Base-by-base conservation (phyloP, 2,113 vertebrate species). In the Trematocara nigrifrons region DNA sequence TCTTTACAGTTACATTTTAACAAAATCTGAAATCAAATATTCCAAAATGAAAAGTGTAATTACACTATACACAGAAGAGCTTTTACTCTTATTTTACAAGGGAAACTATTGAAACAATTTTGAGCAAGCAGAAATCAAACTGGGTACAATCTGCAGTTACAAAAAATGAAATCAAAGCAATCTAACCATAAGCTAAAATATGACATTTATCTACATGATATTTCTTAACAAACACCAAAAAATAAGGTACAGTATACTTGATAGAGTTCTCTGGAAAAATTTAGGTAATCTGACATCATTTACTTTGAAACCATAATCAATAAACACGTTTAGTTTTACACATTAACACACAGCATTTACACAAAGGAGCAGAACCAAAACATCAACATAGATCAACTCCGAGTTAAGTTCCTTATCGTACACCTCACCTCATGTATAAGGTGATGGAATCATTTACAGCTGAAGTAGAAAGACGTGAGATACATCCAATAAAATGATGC, bases 331-430 rank as follows among this genome's bases (percentile, higher is more conserved):
- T 87, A 80, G 82, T 86, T 95, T 91, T 90, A 93, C 94, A 95
- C 89, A 15, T 83, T 93, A 91, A 92, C 89, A 95, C 94, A 96
- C 92, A 93, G 91, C 87, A 90, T 94, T 87, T 94, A 86, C 93
- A 96, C 94, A 88, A 91, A 89, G 86, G 89, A 90, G 89, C 61
- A 64, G 81, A 95, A 95, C 91, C 91, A 93, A 95, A 94, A 95
- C 90, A 94, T 90, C 84, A 89, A 94, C 87, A 93, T 91, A 91
- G 89, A 95, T 84, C 64, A 86, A 82, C 71, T 93, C n/a, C n/a
- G 82, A 80, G 42, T 87, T 86, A 77, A 61, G 40, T 77, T 91
- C 69, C 22, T 83, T 91, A 92, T 93, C 47, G 20, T 93, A 92
- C 92, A 94, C 71, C 40, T 88, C 84, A 85, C 64, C 78, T 66